Conservation (phyloP, 2,113 vertebrate genomes). For the Prolemur simus region DNA sequence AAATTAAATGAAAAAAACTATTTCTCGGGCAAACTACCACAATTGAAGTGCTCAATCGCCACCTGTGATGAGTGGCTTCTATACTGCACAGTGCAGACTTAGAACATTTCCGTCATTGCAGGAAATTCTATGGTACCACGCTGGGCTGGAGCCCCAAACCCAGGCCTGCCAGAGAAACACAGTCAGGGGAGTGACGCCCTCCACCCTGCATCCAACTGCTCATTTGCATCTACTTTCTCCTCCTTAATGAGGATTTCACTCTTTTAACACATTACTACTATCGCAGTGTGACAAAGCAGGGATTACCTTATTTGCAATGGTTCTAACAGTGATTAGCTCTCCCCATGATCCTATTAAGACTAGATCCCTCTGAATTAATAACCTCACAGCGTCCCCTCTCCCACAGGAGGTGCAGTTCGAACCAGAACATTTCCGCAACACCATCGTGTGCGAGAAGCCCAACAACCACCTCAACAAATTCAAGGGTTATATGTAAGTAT, state of each 20-base stretch:
- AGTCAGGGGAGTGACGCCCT: neutral
- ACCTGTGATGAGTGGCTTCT: neutral
- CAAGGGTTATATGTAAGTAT: slow-evolving; percentile 92
- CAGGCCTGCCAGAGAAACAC: rapidly evolving
- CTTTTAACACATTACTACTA: neutral
- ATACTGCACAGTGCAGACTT: too few relatives aligned
- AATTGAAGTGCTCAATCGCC: neutral
- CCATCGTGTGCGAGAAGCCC: slow-evolving; percentile 92
- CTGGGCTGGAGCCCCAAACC: neutral
- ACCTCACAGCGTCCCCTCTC: neutral
- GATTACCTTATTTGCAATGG: neutral
- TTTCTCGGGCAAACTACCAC: neutral
- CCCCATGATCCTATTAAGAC: neutral
- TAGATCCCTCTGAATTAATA: neutral
- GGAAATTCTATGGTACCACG: rapidly evolving
- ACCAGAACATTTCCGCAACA: slow-evolving; percentile 87
- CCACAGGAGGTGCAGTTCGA: slow-evolving; percentile 82
- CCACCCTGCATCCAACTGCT: neutral
- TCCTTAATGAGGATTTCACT: neutral
- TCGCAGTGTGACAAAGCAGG: neutral
- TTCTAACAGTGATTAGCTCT: neutral
- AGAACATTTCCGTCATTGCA: neutral
- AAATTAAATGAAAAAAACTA: neutral
- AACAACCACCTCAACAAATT: slow-evolving; percentile 93
- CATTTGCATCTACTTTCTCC: neutral